phyloP scores from a whole-genome alignment of 2,113 vertebrate genomes.

The Oxyruncus cristatus region DNA sequence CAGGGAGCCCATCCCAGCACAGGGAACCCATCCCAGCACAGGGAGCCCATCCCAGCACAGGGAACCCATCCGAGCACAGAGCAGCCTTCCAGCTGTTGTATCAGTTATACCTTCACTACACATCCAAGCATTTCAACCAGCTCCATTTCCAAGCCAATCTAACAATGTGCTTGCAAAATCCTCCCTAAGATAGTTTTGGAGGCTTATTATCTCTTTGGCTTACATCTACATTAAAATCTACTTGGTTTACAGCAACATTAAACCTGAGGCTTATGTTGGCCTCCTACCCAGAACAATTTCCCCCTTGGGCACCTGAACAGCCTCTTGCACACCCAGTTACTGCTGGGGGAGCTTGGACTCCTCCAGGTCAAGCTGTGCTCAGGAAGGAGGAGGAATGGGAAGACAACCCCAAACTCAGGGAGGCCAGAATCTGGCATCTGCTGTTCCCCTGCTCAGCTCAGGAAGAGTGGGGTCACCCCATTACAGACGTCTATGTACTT shows the following conservation, averaged over 20 bases:
- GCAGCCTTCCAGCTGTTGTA: neutral
- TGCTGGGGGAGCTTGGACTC: rapidly evolving
- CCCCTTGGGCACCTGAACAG: neutral
- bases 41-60: neutral
- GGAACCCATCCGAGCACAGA: neutral
- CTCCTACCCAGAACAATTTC: neutral
- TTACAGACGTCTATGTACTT: neutral
- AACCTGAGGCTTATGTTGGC: neutral
- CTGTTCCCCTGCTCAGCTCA: neutral
- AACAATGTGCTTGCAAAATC: neutral
- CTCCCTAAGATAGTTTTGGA: neutral
- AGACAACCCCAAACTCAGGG: rapidly evolving
- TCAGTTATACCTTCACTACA: neutral
- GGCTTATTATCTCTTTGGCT: neutral
- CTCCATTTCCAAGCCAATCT: neutral
- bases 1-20: neutral
- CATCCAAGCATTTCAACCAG: neutral
- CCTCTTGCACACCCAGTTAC: neutral
- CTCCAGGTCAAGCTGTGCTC: neutral
- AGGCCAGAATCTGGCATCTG: neutral
- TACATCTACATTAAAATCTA: neutral
- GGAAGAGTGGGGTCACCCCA: neutral
- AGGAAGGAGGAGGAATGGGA: neutral
- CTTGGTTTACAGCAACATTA: neutral
- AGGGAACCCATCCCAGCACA: neutral